Evolutionary conservation across 2,888 invertebrate genomes (phyloP).

Genomic region (Pristionchus fissidentatus): DNA sequence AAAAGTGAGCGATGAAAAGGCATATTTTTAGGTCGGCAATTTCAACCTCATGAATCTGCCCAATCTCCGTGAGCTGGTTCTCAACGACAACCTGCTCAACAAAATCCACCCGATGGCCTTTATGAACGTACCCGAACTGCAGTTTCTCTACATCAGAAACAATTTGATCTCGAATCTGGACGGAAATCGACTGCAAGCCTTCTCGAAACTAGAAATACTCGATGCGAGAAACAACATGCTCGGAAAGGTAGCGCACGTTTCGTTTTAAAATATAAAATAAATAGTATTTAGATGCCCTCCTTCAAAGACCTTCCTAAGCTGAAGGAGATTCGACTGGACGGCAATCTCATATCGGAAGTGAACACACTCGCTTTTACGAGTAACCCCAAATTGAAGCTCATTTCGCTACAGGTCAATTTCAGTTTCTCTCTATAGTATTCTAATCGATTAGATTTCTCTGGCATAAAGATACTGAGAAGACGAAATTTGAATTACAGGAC

Average conservation of each 20-base stretch:
- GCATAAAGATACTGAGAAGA: too few relatives aligned
- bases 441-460: constrained; percentile 4
- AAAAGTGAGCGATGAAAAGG: too few relatives aligned
- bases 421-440: too few relatives aligned
- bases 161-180: constrained; percentile 88
- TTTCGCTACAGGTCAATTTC: constrained; percentile 81
- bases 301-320: constrained; percentile 86
- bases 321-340: constrained; percentile 80
- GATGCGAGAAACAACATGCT: constrained; percentile 87
- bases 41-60: constrained; percentile 87
- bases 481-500: constrained; percentile 51
- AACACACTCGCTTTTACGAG: constrained; percentile 88
- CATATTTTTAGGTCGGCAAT: constrained; percentile 77
- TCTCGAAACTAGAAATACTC: constrained; percentile 84
- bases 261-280: not conserved
- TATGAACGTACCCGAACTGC: constrained; percentile 84
- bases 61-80: constrained; percentile 82
- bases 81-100: constrained; percentile 80
- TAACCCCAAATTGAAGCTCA: constrained; percentile 82
- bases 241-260: constrained; percentile 79
- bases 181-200: constrained; percentile 86
- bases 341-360: constrained; percentile 82
- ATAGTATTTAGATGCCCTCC: constrained; percentile 77
- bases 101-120: constrained; percentile 86
- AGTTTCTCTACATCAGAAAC: constrained; percentile 84